Conservation (phyloP, 2,888 invertebrate species). For the Campoplex nolae region DNA sequence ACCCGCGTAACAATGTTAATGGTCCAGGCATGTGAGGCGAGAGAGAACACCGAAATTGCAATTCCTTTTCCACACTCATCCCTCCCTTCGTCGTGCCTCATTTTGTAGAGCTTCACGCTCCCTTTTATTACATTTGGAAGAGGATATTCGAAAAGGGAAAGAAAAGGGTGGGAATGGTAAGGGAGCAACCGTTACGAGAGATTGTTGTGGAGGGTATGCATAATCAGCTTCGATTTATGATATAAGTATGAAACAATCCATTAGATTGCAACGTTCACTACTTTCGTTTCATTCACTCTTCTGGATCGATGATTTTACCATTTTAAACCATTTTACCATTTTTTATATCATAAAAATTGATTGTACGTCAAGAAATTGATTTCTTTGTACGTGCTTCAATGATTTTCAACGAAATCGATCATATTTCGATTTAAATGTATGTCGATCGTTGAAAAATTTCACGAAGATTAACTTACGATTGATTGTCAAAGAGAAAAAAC, state of each 20-base stretch:
- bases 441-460: not conserved
- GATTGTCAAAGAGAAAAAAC: no score
- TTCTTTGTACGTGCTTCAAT: no score
- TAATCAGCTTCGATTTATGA: constrained; percentile 43
- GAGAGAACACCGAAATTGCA: constrained; percentile 76
- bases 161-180: not conserved
- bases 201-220: constrained; percentile 16
- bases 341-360: no score
- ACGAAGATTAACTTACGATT: not conserved
- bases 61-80: constrained; percentile 62
- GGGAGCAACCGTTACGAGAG: not conserved
- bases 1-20: constrained; percentile 82
- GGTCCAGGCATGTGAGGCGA: constrained; percentile 66
- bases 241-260: constrained; percentile 17
- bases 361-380: no score
- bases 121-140: constrained; percentile 33
- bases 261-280: constrained; percentile 42
- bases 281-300: constrained; percentile 31
- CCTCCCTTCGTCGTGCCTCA: constrained; percentile 9
- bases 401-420: not conserved
- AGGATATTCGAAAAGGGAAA: not conserved
- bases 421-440: not conserved
- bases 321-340: no score
- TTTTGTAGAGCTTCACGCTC: constrained; percentile 21
- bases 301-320: not conserved